Conservation (phyloP, 2,888 invertebrate genomes). For the Pterobdella sp. region DNA sequence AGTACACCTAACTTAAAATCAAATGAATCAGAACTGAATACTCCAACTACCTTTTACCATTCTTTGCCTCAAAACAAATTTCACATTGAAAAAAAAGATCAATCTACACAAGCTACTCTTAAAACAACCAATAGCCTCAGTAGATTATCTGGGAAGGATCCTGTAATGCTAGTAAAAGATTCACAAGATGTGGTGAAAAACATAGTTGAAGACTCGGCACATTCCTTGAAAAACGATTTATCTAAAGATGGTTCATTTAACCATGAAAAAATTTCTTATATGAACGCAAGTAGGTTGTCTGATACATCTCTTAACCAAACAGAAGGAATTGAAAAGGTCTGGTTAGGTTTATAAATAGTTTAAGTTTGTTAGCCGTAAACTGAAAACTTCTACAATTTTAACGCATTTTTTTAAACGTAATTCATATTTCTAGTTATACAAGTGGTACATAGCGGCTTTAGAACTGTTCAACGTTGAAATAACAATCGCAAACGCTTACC, state of each 20-base stretch:
- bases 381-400: no score
- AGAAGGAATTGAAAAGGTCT: no score
- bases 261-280: no score
- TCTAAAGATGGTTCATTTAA: no score
- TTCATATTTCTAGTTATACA: neutral
- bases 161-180: neutral
- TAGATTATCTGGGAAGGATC: neutral
- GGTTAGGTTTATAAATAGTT: no score
- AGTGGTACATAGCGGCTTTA: neutral
- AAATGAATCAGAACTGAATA: neutral
- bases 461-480: neutral
- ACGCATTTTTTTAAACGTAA: no score
- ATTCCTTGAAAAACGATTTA: no score
- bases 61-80: neutral
- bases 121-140: neutral
- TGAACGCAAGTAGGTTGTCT: no score
- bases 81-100: neutral
- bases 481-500: neutral
- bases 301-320: no score
- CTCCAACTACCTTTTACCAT: neutral
- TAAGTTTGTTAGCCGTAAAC: no score
- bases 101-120: neutral
- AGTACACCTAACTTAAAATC: neutral
- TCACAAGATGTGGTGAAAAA: neutral
- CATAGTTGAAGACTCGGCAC: neutral